These are phyloP conservation scores for Anthrax anthrax DNA, from an alignment of 2,888 invertebrate genomes.

Conservation along the genomic window DNA sequence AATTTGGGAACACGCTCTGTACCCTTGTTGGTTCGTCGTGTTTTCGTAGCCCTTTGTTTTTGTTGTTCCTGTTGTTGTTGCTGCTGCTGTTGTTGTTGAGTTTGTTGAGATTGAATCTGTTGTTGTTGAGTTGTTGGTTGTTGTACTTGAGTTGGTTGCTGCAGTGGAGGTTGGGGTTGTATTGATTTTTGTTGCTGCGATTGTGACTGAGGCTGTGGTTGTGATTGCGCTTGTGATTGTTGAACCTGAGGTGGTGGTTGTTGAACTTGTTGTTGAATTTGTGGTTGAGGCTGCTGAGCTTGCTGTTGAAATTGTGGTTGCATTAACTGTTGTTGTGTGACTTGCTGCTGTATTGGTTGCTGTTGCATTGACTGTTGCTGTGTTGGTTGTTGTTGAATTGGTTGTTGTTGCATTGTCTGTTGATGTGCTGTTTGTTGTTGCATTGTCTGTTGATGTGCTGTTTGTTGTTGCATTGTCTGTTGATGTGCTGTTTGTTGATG, in stretches of 20 bases:
- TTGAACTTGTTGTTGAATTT: conserved; percentile 16
- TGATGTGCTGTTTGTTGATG: conserved; percentile 6
- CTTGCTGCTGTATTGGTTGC: conserved; percentile 21
- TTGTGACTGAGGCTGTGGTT: conserved; percentile 14
- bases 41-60: conserved; percentile 10
- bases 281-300: conserved; percentile 15
- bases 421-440: conserved; percentile 15
- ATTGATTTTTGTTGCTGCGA: conserved; percentile 1
- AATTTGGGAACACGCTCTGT: conserved; percentile 31
- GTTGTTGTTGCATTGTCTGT: background rate
- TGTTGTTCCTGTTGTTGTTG: conserved; percentile 12
- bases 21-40: conserved; percentile 27
- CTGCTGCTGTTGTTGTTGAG: conserved; percentile 20
- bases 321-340: conserved; percentile 26
- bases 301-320: conserved; percentile 23
- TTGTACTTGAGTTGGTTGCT: conserved; percentile 20
- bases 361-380: conserved; percentile 2
- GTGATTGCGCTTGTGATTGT: conserved; percentile 16
- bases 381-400: conserved; percentile 7
- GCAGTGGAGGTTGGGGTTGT: conserved; percentile 16
- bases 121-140: conserved; percentile 18
- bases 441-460: conserved; percentile 17
- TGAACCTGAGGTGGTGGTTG: conserved; percentile 16
- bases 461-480: conserved; percentile 19
- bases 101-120: conserved; percentile 13